Conservation (phyloP, 2,888 invertebrate species). For the Rotaria magnacalcarata region DNA sequence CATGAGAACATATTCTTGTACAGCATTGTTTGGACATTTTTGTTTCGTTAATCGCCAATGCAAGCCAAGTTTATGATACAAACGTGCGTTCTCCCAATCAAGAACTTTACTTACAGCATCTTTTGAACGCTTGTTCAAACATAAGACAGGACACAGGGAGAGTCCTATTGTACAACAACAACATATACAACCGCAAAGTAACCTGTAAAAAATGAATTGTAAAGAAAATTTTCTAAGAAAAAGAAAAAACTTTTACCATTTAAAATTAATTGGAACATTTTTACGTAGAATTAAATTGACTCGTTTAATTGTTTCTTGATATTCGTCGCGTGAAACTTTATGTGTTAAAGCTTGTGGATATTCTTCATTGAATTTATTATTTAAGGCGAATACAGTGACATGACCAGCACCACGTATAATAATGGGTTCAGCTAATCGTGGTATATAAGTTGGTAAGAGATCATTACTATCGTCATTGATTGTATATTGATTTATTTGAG, state of each 20-base stretch:
- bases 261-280: constrained; percentile 44
- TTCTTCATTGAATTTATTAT: constrained; percentile 45
- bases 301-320: constrained; percentile 40
- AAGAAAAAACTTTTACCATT: constrained; percentile 21
- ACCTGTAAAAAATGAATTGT: not conserved
- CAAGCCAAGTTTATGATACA: constrained; percentile 43
- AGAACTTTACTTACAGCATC: constrained; percentile 42
- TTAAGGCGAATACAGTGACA: constrained; percentile 42
- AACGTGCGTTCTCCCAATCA: constrained; percentile 44
- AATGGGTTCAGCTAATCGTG: constrained; percentile 41
- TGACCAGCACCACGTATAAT: constrained; percentile 43
- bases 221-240: not conserved
- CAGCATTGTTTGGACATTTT: constrained; percentile 42
- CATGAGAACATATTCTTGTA: constrained; percentile 44
- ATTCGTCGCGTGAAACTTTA: constrained; percentile 43
- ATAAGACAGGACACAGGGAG: constrained; percentile 42
- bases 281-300: constrained; percentile 43
- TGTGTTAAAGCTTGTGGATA: constrained; percentile 42
- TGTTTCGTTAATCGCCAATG: constrained; percentile 41
- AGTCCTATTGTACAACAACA: constrained; percentile 46
- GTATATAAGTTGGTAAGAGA: not conserved
- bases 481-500: not conserved
- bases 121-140: constrained; percentile 43
- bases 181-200: constrained; percentile 45
- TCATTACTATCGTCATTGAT: constrained; percentile 14